Evolutionary conservation across 2,113 vertebrate genomes (phyloP), one percentile per base, ranked within the genome.

Genomic region (Alosa alosa): DNA sequence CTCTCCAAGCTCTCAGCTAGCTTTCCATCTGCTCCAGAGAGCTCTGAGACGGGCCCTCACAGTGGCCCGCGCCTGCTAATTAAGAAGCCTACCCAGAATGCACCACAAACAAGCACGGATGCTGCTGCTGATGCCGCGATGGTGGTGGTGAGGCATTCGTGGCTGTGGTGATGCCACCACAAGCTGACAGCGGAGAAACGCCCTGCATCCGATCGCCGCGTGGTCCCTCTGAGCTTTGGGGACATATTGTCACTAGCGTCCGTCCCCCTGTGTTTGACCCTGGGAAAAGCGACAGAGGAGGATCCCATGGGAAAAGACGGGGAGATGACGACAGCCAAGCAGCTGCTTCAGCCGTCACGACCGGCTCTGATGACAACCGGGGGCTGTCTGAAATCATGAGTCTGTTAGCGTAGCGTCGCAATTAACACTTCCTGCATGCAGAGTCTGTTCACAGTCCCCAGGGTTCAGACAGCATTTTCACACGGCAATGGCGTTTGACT

Each of bases 41-140:
- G 72, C 72, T 78, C 72, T 44, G 41, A 78, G 72, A 78, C 31
- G 72, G 72, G 50, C 2, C 50, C 13, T 36, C 72, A 7, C 11
- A 13, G 72, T 78, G 72, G 50, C 13, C 72, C n/a, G 83, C 6
- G 18, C 41, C 55, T 17, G 55, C 60, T 86, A 84, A 85, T 86
- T 85, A 87, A 85, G 83, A 89, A 72, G 82, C 17, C 49, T 88
- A 85, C 82, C 85, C 82, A 83, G 22, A 81, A 87, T 87, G 41
- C 81, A 81, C 72, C 31, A 84, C 72, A 78, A 78, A 72, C 6
- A 11, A 72, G 55, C 60, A 25, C 31, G 9, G 64, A 78, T 39
- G 72, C 9, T 17, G 72, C 31, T 17, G 36, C 15, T 78, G 2
- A 2, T 39, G 9, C 11, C 39, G 31, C 31, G 10, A 31, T 11